Conservation (phyloP, 2,888 invertebrate genomes). For the Tachina grossa region DNA sequence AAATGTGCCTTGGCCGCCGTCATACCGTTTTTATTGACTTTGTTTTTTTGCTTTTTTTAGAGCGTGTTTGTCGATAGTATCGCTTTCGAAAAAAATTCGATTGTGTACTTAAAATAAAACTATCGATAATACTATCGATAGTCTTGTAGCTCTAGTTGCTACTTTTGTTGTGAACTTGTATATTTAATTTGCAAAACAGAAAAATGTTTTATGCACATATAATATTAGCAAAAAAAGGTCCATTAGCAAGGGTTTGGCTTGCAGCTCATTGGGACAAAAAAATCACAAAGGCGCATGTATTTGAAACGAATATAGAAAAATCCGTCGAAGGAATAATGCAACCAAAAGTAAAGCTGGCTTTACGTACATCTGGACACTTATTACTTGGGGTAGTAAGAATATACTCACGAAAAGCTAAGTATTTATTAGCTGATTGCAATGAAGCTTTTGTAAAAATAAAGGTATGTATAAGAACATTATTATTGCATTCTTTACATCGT, state of each 20-base stretch:
- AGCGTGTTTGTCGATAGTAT: too few species aligned
- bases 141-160: not conserved
- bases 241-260: constrained; percentile 99
- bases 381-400: constrained; percentile 99
- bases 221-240: constrained; percentile 99
- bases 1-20: too few species aligned
- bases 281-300: constrained; percentile 99
- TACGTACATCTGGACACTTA: constrained; percentile 99
- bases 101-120: too few species aligned
- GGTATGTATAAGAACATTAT: constrained; percentile 78
- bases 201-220: constrained; percentile 99
- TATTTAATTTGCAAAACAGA: not conserved
- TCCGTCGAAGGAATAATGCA: constrained; percentile 99
- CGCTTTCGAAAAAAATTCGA: too few species aligned
- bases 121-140: too few species aligned
- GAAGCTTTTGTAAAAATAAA: constrained; percentile 99
- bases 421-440: constrained; percentile 99
- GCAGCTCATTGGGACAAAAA: constrained; percentile 99
- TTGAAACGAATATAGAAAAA: constrained; percentile 99
- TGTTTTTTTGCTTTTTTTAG: too few species aligned
- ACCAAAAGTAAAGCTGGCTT: constrained; percentile 99
- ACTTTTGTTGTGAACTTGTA: not conserved
- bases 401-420: constrained; percentile 99
- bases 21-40: too few species aligned
- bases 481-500: too few species aligned